These are phyloP conservation scores for Halichoerus grypus DNA, from an alignment of 2,113 vertebrate species.

Conservation along the genomic window DNA sequence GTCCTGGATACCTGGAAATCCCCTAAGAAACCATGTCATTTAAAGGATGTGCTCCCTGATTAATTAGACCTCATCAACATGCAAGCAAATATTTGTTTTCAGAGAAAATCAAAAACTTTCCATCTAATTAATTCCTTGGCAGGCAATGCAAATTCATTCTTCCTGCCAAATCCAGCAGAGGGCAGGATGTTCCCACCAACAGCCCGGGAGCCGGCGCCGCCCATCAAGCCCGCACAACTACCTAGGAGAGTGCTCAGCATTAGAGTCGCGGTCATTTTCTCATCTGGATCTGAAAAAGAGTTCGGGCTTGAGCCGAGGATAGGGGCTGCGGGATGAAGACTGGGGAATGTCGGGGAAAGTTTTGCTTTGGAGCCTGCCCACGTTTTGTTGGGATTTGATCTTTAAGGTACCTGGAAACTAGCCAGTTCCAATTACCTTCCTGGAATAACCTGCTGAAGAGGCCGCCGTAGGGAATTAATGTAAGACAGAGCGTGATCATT, in stretches of 20 bases:
- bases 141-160: background rate
- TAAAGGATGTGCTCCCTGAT: background rate
- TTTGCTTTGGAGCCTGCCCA: background rate
- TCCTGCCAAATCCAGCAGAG: slow-evolving; percentile 65
- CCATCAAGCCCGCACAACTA: background rate
- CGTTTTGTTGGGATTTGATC: slow-evolving; percentile 31
- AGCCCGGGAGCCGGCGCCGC: background rate
- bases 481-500: background rate
- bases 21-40: background rate
- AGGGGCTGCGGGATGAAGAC: background rate
- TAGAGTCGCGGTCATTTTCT: background rate
- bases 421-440: background rate
- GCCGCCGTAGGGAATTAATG: background rate
- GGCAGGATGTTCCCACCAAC: slow-evolving; percentile 57
- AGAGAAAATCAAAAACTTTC: background rate
- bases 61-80: slow-evolving; percentile 43
- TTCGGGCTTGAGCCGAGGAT: background rate
- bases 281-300: background rate
- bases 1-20: background rate
- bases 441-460: background rate
- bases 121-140: slow-evolving; percentile 6
- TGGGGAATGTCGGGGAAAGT: background rate
- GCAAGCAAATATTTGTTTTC: slow-evolving; percentile 66
- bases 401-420: slow-evolving; percentile 48
- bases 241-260: background rate